phyloP scores from a whole-genome alignment of 2,113 vertebrate species.

The Oncorhynchus mykiss region DNA sequence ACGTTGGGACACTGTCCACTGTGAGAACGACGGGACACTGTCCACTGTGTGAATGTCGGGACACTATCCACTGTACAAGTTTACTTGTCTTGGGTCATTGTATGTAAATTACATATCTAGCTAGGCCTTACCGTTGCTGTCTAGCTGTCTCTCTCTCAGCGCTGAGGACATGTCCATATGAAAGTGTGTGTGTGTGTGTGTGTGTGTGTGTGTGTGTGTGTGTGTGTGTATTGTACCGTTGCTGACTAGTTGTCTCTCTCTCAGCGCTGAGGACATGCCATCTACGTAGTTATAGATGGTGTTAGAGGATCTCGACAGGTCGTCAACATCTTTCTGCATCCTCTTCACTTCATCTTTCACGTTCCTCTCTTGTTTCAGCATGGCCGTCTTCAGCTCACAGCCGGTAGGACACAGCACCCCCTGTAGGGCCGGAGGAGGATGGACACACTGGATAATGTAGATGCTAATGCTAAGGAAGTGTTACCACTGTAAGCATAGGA shows the following conservation, averaged over 20 bases:
- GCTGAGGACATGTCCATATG: background rate
- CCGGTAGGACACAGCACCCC: slow-evolving; percentile 5
- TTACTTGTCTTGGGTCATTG: no score
- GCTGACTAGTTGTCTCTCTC: background rate
- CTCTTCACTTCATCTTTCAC: background rate
- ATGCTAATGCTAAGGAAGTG: no score
- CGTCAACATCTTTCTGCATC: background rate
- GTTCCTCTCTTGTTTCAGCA: slow-evolving; percentile 7
- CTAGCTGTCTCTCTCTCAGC: slow-evolving; percentile 63
- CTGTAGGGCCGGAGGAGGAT: background rate
- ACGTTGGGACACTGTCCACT: no score
- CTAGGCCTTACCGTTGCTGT: slow-evolving; percentile 51
- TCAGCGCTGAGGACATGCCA: background rate
- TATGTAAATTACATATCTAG: background rate
- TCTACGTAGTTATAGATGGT: background rate
- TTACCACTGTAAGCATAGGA: no score
- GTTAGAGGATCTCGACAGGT: background rate
- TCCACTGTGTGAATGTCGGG: no score
- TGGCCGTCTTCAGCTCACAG: slow-evolving; percentile 9
- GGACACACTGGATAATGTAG: no score
- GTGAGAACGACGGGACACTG: no score
- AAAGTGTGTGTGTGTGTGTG: no score
- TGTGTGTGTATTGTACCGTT: background rate
- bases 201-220: background rate
- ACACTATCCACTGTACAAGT: no score